Conservation (phyloP, 2,888 invertebrate species). For the Cephus pulcher region DNA sequence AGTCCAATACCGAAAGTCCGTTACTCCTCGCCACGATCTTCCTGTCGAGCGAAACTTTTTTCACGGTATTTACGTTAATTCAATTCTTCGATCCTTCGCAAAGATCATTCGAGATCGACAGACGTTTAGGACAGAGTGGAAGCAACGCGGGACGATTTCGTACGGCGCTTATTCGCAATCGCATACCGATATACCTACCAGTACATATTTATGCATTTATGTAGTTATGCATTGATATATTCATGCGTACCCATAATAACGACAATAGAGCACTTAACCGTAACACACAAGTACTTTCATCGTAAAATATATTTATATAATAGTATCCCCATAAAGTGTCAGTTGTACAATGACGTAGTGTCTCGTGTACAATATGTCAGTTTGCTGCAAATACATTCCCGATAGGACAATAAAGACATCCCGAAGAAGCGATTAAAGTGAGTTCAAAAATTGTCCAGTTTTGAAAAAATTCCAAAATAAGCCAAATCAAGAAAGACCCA, state of each 20-base stretch:
- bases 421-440: neutral
- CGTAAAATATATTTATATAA: slow-evolving; percentile 37
- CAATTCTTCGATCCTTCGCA: too few species aligned
- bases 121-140: neutral
- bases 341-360: neutral
- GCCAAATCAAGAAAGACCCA: neutral
- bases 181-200: neutral
- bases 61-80: too few species aligned
- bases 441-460: neutral
- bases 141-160: neutral
- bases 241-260: slow-evolving; percentile 1
- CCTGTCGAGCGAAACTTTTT: neutral
- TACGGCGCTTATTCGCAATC: neutral
- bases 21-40: neutral
- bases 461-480: neutral
- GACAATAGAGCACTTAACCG: slow-evolving; percentile 25
- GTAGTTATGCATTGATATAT: neutral
- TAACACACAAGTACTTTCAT: slow-evolving; percentile 46
- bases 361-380: neutral
- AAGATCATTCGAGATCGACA: neutral
- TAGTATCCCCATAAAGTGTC: neutral
- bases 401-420: neutral
- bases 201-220: neutral
- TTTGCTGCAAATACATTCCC: neutral
- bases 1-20: neutral